Conservation (phyloP, 2,113 vertebrate genomes). For the Apodemus sylvaticus region DNA sequence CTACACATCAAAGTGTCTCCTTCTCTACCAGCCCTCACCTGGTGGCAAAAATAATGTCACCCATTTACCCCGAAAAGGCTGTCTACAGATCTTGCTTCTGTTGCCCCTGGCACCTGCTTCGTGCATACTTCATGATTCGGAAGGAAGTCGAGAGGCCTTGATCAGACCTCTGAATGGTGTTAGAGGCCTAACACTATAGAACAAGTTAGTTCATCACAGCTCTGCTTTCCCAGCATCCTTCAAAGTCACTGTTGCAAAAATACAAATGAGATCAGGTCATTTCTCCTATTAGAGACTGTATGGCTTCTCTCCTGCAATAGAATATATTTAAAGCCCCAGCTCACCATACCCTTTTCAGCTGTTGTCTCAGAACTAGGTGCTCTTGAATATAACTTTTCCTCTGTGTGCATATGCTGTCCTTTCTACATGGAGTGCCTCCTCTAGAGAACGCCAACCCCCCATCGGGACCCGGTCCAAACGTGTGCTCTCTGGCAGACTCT, state of each 20-base stretch:
- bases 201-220: neutral
- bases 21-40: neutral
- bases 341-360: neutral
- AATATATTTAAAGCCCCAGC: neutral
- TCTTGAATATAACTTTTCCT: neutral
- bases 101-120: neutral
- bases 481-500: neutral
- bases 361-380: neutral
- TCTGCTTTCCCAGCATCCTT: neutral
- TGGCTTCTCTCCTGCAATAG: neutral
- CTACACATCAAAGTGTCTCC: neutral
- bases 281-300: neutral
- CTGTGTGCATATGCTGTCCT: neutral
- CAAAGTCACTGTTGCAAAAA: conserved; percentile 26
- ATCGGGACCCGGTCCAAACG: neutral
- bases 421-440: neutral
- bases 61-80: neutral
- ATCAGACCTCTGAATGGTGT: neutral
- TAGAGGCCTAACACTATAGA: no score
- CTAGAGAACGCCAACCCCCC: neutral
- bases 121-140: neutral
- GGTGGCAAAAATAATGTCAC: neutral
- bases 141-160: neutral
- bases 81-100: neutral
- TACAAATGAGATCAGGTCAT: conserved; percentile 13